These are phyloP conservation scores for Drosophila niveifrons DNA, from an alignment of 2,888 invertebrate genomes.

Conservation along the genomic window DNA sequence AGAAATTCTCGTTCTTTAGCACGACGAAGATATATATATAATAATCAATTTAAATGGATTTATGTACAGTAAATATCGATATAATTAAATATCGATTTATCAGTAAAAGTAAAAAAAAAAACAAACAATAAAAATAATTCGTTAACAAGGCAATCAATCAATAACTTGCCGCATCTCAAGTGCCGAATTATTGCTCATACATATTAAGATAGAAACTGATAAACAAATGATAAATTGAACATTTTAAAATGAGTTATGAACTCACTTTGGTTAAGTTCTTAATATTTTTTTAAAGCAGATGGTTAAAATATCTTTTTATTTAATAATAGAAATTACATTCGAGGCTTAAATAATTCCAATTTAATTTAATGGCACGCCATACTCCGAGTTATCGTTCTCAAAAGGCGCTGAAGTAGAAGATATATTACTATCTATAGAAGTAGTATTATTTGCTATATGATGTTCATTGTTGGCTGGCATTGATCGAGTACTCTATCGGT, in stretches of 20 bases:
- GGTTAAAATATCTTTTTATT: neutral
- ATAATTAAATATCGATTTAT: neutral
- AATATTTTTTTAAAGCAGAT: too few relatives aligned
- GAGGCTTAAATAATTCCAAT: neutral
- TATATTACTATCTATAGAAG: too few relatives aligned
- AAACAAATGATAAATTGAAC: neutral
- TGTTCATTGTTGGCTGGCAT: neutral
- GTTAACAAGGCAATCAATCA: neutral
- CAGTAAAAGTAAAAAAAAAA: neutral
- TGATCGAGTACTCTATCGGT: conserved; percentile 1
- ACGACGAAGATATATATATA: neutral
- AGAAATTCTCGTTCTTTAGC: neutral
- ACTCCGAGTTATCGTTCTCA: conserved; percentile 10
- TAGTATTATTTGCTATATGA: neutral
- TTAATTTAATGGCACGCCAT: conserved; percentile 28
- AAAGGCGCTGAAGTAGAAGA: neutral
- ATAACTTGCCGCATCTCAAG: neutral
- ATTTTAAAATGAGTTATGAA: neutral
- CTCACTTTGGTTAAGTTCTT: neutral
- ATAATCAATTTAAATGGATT: neutral
- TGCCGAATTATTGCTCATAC: neutral
- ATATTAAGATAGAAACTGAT: neutral
- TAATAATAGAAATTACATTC: neutral
- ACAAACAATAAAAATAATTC: neutral
- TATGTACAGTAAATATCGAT: neutral